Base-by-base conservation (phyloP, 1,140 invertebrate species). In the Spodoptera litura region DNA sequence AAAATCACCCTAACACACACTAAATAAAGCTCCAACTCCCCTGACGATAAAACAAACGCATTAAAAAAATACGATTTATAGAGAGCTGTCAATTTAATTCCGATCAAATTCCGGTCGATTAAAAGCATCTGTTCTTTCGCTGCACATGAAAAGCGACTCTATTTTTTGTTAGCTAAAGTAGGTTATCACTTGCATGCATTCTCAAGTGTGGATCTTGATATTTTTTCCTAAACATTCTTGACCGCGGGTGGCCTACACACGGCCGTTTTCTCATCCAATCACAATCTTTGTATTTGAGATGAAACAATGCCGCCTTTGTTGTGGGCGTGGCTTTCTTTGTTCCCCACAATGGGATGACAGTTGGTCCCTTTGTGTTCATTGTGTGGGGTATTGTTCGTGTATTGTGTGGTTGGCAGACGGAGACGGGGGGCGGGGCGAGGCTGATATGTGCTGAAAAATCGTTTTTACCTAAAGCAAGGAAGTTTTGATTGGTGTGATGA, bases 281-380 rank as follows among this genome's bases (percentile, higher is more conserved):
- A 78, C 71, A 38, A 25, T 64, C 20, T 52, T 15, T 58, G 73
- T 31, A 56, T 72, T 78, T 55, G 68, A 86, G 86, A 90, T 92
- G 87, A 92, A 91, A 91, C 89, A 91, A 92, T 79, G 82, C 87
- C 83, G 87, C 78, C 70, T 87, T 88, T 89, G 87, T 86, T 88
- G 82, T 81, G 87, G 88, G 89, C 87, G 91, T 53, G 83, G 89
- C 87, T 66, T 80, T 71, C 81, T 75, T 92, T 91, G 89, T 92
- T 82, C 83, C 78, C 86, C 77, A 92, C 91, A 92, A 92, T 92
- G 85, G 89, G 89, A 91, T 89, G 91, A 91, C 85, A 88, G 84
- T 74, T 44, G 79, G 70, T 56, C 88, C 88, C 85, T 88, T 89
- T 89, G 86, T 89, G 59, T 44, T 52, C 81, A 85, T 89, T 89